Conservation (phyloP, 1,140 invertebrate species). For the Brachionus asplanchnoidis region DNA sequence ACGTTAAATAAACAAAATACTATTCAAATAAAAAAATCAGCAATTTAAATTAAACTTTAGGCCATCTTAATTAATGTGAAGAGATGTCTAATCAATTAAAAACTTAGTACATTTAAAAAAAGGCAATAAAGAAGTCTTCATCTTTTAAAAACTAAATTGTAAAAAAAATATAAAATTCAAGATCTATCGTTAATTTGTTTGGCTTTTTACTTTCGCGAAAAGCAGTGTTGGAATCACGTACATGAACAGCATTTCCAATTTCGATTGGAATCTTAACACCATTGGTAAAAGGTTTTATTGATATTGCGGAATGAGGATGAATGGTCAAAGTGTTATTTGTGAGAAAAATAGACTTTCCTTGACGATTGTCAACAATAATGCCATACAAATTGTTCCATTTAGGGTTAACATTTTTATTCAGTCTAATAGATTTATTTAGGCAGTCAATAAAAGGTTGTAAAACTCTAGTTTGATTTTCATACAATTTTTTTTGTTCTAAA, state of each 20-base stretch:
- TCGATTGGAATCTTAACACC: not conserved
- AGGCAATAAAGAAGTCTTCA: not conserved
- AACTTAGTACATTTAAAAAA: no score
- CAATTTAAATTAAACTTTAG: no score
- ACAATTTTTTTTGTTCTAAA: not conserved
- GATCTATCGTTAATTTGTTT: not conserved
- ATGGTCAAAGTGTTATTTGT: not conserved
- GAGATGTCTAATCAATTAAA: no score
- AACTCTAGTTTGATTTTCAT: not conserved
- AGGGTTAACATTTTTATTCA: not conserved
- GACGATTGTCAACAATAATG: not conserved
- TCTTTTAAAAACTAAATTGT: no score
- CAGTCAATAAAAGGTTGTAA: not conserved
- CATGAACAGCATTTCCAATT: not conserved
- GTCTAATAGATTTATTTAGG: not conserved
- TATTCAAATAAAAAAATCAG: no score
- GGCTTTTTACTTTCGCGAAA: not conserved
- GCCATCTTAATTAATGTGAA: no score
- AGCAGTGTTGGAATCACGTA: not conserved
- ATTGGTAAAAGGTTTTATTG: not conserved
- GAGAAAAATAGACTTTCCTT: not conserved
- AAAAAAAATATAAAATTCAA: not conserved
- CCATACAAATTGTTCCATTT: slow-evolving; percentile 1
- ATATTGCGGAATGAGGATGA: not conserved
- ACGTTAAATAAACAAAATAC: no score